Evolutionary conservation across 1,140 invertebrate species (phyloP).

Genomic region (Hylyphantes graminicola): DNA sequence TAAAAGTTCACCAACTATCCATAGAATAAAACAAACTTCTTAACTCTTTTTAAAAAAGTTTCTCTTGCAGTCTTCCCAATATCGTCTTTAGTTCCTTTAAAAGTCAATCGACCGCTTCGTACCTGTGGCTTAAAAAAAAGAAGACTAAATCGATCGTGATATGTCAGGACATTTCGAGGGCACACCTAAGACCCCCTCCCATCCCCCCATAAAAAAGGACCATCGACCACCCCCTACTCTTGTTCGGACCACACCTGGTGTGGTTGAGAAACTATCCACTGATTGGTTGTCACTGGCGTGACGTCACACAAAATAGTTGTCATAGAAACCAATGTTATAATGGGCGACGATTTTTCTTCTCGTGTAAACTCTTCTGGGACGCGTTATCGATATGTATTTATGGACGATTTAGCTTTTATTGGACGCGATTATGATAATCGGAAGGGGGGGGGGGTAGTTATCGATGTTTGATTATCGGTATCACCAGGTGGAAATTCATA

Average conservation of each 20-base stretch:
- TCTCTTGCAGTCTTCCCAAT: background rate
- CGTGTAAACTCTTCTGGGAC: background rate
- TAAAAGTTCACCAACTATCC: slow-evolving; percentile 3
- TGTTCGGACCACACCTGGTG: slow-evolving; percentile 56
- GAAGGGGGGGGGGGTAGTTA: slow-evolving; percentile 6
- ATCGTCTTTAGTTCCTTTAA: background rate
- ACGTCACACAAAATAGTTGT: slow-evolving; percentile 40
- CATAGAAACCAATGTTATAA: slow-evolving; percentile 44
- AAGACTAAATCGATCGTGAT: slow-evolving; percentile 52
- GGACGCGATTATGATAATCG: slow-evolving; percentile 48
- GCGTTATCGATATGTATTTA: slow-evolving; percentile 53
- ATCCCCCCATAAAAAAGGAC: slow-evolving; percentile 12
- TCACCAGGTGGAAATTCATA: background rate
- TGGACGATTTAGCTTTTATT: slow-evolving; percentile 47
- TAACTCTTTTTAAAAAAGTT: no score
- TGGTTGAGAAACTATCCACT: slow-evolving; percentile 32
- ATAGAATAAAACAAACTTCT: background rate
- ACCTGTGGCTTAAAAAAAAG: slow-evolving; percentile 55
- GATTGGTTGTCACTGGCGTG: slow-evolving; percentile 56
- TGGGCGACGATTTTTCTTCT: slow-evolving; percentile 20
- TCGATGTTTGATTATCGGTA: slow-evolving; percentile 48
- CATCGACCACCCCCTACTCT: slow-evolving; percentile 46
- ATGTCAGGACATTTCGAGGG: slow-evolving; percentile 57
- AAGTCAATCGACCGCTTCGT: slow-evolving; percentile 48
- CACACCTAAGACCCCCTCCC: slow-evolving; percentile 39